Base-by-base conservation (phyloP, 2,888 invertebrate species). In the Hoplodrina ambigua region DNA sequence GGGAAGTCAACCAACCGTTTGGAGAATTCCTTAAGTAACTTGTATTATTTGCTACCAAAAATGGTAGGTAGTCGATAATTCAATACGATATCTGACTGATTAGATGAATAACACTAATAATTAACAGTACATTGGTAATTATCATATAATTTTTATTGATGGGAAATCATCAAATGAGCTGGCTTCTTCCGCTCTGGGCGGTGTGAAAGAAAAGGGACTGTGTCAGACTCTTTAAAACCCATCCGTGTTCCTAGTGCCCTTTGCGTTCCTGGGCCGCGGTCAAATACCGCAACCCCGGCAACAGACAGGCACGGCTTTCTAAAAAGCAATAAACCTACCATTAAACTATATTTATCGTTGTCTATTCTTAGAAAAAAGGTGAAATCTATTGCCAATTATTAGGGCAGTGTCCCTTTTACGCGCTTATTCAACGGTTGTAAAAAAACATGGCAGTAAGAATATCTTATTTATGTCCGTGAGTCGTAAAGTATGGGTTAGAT, bases 381-480 rank as follows among this genome's bases (percentile, higher is more conserved):
- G 69, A 72, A 73, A 83, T 75, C 73, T 81, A 78, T 81, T 63
- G 72, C 68, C 69, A 57, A 69, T 73, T 77, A 66, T 75, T 55
- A 63, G 55, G 59, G 25, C 56, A 52, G 55, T 68, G 69, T 77
- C 63, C 64, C 58, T 74, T 77, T 70, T 70, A 65, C 53, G 57
- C 63, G 49, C 50, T 41, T 68, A 56, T 58, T 56, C 41, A 55
- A 6, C 25, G 64, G 63, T 65, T 59, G 60, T 72, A 68, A 80
- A 25, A 78, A 66, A 65, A 70, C n/a, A 59, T 67, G 49, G 49
- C 25, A 30, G 33, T 19, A 37, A 50, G 54, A 58, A 61, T 71
- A 58, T 41, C 59, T 56, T 76, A 78, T 76, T 73, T 68, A 63
- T 60, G 78, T 72, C 2, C 15, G 20, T 52, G 8, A 59, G 30